A percentile compares a stretch with the other conserved stretches of the same genome.
Conservation (phyloP, 2,113 vertebrate genomes). For the Argyrosomus japonicus region DNA sequence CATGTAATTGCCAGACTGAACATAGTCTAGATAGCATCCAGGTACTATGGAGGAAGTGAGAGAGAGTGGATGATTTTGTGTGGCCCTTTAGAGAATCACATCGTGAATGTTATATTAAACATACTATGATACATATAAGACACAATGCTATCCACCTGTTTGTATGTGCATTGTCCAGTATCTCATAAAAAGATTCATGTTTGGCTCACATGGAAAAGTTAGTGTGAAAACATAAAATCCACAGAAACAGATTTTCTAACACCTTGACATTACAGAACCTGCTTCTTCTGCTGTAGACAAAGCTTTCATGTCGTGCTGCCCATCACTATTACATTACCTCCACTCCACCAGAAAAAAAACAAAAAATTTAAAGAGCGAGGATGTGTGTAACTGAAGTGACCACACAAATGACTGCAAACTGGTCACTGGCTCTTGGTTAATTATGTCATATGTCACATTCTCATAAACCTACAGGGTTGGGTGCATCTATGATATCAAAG, state of each 20-base stretch:
- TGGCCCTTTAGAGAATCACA: background rate
- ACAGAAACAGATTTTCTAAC: background rate
- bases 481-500: no score
- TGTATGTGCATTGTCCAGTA: background rate
- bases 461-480: no score
- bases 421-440: no score
- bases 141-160: background rate
- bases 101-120: background rate
- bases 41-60: background rate
- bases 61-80: background rate
- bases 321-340: no score
- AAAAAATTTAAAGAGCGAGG: no score
- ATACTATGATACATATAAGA: background rate
- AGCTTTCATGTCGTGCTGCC: background rate
- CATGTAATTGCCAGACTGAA: conserved; percentile 46
- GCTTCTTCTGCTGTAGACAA: background rate
- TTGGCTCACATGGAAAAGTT: background rate
- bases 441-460: no score
- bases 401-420: no score
- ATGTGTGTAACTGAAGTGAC: no score
- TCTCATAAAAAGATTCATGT: background rate
- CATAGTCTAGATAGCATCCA: background rate
- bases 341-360: background rate
- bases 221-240: background rate
- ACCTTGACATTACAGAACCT: background rate